These are phyloP conservation scores for Penaeus indicus DNA, from an alignment of 1,140 invertebrate species.

Conservation along the genomic window DNA sequence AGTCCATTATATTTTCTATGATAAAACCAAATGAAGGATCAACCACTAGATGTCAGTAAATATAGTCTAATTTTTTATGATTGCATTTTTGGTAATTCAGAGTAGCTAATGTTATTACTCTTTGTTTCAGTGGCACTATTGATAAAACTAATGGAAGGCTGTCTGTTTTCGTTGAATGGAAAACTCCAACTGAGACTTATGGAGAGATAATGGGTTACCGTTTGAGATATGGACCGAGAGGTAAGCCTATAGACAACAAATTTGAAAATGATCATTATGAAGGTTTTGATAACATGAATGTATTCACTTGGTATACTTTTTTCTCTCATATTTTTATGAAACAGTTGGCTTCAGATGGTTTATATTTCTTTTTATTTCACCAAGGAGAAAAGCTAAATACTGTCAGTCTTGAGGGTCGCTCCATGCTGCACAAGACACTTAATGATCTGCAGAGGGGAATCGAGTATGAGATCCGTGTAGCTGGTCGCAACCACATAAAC, in stretches of 20 bases:
- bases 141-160: conserved; percentile 70
- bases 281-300: not conserved
- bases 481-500: conserved; percentile 92
- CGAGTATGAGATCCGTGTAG: conserved; percentile 94
- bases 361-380: conserved; percentile 4
- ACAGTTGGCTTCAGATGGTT: not conserved
- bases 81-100: conserved; percentile 24
- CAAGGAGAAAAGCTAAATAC: conserved; percentile 76
- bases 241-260: conserved; percentile 28
- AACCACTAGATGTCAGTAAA: not conserved
- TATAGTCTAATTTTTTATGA: conserved; percentile 7
- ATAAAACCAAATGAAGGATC: no score
- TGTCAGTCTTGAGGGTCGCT: conserved; percentile 75
- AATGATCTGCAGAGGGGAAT: conserved; percentile 85
- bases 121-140: conserved; percentile 63
- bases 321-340: no score
- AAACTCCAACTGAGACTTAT: conserved; percentile 86
- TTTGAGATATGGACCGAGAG: conserved; percentile 82
- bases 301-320: not conserved
- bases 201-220: conserved; percentile 89
- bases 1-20: no score
- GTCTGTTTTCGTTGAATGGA: conserved; percentile 92
- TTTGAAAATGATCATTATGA: not conserved
- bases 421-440: conserved; percentile 75
- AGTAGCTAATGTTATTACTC: not conserved